Evolutionary conservation across 2,888 invertebrate species (phyloP), one percentile per base, ranked within the genome.

Genomic region (Chesias legatella): DNA sequence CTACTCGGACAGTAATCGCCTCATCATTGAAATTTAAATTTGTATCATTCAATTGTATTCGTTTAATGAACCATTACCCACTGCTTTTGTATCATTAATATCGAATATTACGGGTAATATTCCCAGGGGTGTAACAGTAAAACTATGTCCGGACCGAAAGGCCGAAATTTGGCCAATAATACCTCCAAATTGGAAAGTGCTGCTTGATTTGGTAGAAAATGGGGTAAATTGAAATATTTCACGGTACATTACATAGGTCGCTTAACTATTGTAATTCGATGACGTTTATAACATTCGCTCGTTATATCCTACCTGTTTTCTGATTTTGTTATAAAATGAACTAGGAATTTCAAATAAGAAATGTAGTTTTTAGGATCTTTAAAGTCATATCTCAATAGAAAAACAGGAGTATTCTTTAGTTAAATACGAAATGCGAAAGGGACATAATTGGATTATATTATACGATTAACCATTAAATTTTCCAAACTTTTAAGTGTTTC

Each of bases 11-110:
- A 33, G 32, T 23, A 9, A 27, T 34, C 13, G 20, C 21, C 33
- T 22, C 9, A 26, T 34, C 22, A 45, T 35, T 35, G 10, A 26
- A 41, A 37, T 37, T 30, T 26, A 37, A 37, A 39, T 41, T 20
- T 34, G 33, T 37, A 41, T 26, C 21, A 42, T 42, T 38, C 47
- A 43, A 40, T 41, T 47, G 50, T 37, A 55, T 58, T 48, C 56
- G 60, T 60, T 71, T 71, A 76, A 75, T 66, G 70, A 75, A 59
- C 61, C 67, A 62, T 48, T 57, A 67, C 60, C 62, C 61, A 52
- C 53, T 56, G 57, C 72, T 76, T 78, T 79, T 74, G 79, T 74
- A 67, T 75, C 77, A 75, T 79, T 79, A 77, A 72, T 59, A 66
- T 65, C 54, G 65, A 58, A 67, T 69, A 72, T 73, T 67, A 66